Evolutionary conservation across 2,888 invertebrate genomes (phyloP), one percentile per base, ranked within the genome.

Genomic region (Pollenia labialis): DNA sequence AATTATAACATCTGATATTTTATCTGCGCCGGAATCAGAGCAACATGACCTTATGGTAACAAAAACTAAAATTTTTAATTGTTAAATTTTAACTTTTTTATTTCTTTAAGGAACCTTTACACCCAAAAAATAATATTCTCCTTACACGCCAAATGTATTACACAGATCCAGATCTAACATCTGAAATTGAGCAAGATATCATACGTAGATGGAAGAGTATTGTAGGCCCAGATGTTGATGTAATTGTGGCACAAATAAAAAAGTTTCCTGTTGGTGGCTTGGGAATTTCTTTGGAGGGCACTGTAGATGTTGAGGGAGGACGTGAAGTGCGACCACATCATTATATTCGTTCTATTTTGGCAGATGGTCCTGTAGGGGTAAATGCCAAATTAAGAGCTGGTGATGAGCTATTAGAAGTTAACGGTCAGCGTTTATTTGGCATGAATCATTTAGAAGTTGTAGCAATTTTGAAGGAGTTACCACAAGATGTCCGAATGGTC

Each of bases 261-360:
- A 98, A 98, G 94, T 97, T 97, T 90, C 96, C 96, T 16, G 97
- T 98, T 60, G 98, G 98, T 64, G 99, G 99, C 2, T 95, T 99
- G 77, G 99, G 99, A 50, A 99, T 99, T 90, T 99, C 98, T 71
- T 94, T 99, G 87, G 99, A 99, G 93, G 99, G 99, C 74, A 99
- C 99, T 0, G 99, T 99, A 56, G 99, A 99, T 93, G 99, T 99
- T 76, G 97, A 97, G 91, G 99, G 99, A 0, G 99, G 99, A 0
- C 96, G 97, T 81, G 99, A 99, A 94, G 98, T 99, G 60, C 95
- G 99, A 83, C 99, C 99, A 2, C 99, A 99, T 94, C 99, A 99
- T 94, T 99, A 99, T 93, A 99, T 99, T 91, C 96, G 99, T 89
- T 98, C 98, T 76, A 98, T 99, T 90, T 94, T 99, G 90, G 96